Conservation (phyloP, 1,140 invertebrate genomes). For the Seison nebaliae region DNA sequence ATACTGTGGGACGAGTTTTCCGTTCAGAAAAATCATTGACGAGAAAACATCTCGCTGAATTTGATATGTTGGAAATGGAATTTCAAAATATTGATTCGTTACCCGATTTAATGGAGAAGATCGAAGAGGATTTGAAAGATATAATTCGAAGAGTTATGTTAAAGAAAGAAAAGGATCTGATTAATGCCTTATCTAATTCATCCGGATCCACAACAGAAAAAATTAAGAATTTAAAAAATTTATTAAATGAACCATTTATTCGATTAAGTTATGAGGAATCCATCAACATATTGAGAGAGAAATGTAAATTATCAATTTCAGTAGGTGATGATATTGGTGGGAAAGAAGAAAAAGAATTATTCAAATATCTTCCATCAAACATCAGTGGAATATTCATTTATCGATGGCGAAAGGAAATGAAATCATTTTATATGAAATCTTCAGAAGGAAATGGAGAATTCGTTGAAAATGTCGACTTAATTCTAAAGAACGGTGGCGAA, state of each 20-base stretch:
- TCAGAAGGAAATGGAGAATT: not conserved
- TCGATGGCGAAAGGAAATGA: conserved; percentile 5
- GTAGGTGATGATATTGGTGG: conserved; percentile 9
- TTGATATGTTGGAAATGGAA: conserved; percentile 12
- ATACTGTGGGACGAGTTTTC: conserved; percentile 9
- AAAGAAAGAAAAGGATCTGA: not conserved
- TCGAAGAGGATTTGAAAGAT: conserved; percentile 6
- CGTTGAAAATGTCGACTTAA: conserved; percentile 10
- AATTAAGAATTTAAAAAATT: not conserved
- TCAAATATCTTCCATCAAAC: conserved; percentile 10
- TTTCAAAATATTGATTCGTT: conserved; percentile 2
- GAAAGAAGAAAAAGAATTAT: conserved; percentile 8
- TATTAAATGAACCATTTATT: conserved; percentile 4
- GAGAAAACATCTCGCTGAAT: conserved; percentile 11
- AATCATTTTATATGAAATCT: conserved; percentile 11
- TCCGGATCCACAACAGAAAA: not conserved
- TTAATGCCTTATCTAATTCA: too few species aligned
- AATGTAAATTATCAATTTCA: conserved; percentile 4
- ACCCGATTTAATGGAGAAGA: conserved; percentile 4
- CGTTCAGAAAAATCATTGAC: conserved; percentile 9
- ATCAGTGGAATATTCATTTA: conserved; percentile 4
- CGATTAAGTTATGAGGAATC: conserved; percentile 6
- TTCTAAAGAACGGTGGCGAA: conserved; percentile 7
- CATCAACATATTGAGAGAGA: conserved; percentile 4
- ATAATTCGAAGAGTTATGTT: not conserved